phyloP scores from a whole-genome alignment of 2,888 invertebrate genomes.

The Taenaris catops region DNA sequence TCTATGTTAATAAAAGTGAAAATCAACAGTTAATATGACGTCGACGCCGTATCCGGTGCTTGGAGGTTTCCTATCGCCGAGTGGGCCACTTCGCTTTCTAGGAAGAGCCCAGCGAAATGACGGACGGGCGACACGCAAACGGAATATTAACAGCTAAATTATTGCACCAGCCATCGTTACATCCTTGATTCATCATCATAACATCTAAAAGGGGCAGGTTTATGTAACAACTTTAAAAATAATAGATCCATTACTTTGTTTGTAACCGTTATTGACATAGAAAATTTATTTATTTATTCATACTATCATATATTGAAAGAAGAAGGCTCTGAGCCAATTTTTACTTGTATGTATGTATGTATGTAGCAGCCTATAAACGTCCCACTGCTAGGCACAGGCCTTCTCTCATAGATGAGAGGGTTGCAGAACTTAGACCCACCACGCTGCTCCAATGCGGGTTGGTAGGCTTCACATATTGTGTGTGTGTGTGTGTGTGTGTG shows the following conservation, averaged over 20 bases:
- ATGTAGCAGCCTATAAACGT: not conserved
- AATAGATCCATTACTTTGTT: too few relatives aligned
- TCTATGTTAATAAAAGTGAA: slow-evolving; percentile 59
- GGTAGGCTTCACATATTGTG: too few relatives aligned
- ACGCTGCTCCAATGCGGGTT: too few relatives aligned
- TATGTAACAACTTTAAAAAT: slow-evolving; percentile 6
- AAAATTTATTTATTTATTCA: too few relatives aligned
- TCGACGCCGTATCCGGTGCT: slow-evolving; percentile 45
- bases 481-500: too few relatives aligned
- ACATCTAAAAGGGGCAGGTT: slow-evolving; percentile 15
- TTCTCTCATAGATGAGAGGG: too few relatives aligned
- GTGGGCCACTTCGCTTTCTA: slow-evolving; percentile 67
- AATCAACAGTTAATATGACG: slow-evolving; percentile 54
- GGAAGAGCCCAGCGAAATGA: slow-evolving; percentile 60
- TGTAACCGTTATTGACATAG: too few relatives aligned
- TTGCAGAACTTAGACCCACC: too few relatives aligned
- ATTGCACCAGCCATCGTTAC: slow-evolving; percentile 32
- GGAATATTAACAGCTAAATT: slow-evolving; percentile 52
- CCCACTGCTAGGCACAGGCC: too few relatives aligned
- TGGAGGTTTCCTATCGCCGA: slow-evolving; percentile 41
- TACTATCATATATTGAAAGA: too few relatives aligned
- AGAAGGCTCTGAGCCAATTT: too few relatives aligned
- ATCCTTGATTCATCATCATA: slow-evolving; percentile 44
- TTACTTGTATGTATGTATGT: too few relatives aligned
- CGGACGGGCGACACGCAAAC: slow-evolving; percentile 39